A percentile compares a stretch with the other conserved stretches of the same genome.
phyloP scores from a whole-genome alignment of 2,797 vertebrate genomes.

The Pampus argenteus region DNA sequence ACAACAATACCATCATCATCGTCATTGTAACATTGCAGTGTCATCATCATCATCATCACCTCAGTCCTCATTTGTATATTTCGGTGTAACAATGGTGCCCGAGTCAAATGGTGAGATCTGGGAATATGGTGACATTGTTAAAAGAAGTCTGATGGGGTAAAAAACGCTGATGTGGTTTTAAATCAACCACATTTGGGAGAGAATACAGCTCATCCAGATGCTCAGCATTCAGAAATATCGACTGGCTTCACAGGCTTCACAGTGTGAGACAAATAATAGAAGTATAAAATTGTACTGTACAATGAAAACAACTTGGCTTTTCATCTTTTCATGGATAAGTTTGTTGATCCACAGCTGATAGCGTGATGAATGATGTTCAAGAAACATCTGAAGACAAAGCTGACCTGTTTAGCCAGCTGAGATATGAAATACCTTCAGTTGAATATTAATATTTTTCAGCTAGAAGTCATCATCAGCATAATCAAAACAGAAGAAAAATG shows the following conservation, averaged over 20 bases:
- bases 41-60: constrained; percentile 20
- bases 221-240: constrained; percentile 3
- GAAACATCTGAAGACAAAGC: background rate
- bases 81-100: background rate
- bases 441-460: too few relatives aligned
- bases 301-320: constrained; percentile 13
- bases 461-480: too few relatives aligned
- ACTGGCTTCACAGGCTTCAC: background rate
- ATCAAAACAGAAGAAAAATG: too few relatives aligned
- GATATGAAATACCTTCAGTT: too few relatives aligned
- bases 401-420: background rate
- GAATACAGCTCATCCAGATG: constrained; percentile 13
- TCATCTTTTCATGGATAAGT: background rate
- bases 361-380: constrained; percentile 1
- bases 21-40: constrained; percentile 24
- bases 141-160: too few relatives aligned
- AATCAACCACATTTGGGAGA: background rate
- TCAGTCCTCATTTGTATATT: background rate
- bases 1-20: constrained; percentile 53
- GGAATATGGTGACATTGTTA: too few relatives aligned
- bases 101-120: too few relatives aligned
- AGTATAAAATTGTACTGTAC: background rate
- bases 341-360: background rate
- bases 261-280: background rate
- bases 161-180: too few relatives aligned